phyloP scores from a whole-genome alignment of 2,797 vertebrate genomes.

The Moxostoma hubbsi region DNA sequence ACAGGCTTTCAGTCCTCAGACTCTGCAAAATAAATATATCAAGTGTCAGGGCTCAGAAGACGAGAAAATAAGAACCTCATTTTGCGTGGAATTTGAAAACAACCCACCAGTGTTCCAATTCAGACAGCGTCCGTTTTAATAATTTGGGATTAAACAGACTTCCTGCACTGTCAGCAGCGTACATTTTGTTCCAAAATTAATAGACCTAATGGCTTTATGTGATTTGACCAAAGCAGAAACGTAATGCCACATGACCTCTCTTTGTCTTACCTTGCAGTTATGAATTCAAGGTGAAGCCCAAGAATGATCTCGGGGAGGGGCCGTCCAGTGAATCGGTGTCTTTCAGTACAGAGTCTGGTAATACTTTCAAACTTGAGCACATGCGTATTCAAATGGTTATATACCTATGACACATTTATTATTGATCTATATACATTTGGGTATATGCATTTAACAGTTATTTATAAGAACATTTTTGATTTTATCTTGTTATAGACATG shows the following conservation, averaged over 20 bases:
- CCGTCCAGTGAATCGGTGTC: slow-evolving; percentile 84
- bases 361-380: neutral
- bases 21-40: slow-evolving; percentile 54
- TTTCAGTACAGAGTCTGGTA: slow-evolving; percentile 94
- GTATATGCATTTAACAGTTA: neutral
- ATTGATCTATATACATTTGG: neutral
- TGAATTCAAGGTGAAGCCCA: slow-evolving; percentile 90
- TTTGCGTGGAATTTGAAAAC: slow-evolving; percentile 34
- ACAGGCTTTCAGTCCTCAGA: slow-evolving; percentile 32
- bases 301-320: slow-evolving; percentile 88
- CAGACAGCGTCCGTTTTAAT: slow-evolving; percentile 36
- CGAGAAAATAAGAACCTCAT: slow-evolving; percentile 34
- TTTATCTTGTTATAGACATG: neutral
- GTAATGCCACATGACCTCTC: slow-evolving; percentile 14
- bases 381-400: neutral
- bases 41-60: slow-evolving; percentile 48
- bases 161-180: slow-evolving; percentile 25
- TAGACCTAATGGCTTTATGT: slow-evolving; percentile 26
- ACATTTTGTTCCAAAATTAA: slow-evolving; percentile 12
- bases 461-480: neutral
- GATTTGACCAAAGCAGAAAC: neutral
- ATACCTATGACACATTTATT: neutral
- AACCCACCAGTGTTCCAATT: slow-evolving; percentile 27
- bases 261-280: slow-evolving; percentile 78
- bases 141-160: slow-evolving; percentile 25